These are phyloP conservation scores for Rhynchonycteris naso DNA, from an alignment of 2,797 vertebrate genomes.

Conservation along the genomic window DNA sequence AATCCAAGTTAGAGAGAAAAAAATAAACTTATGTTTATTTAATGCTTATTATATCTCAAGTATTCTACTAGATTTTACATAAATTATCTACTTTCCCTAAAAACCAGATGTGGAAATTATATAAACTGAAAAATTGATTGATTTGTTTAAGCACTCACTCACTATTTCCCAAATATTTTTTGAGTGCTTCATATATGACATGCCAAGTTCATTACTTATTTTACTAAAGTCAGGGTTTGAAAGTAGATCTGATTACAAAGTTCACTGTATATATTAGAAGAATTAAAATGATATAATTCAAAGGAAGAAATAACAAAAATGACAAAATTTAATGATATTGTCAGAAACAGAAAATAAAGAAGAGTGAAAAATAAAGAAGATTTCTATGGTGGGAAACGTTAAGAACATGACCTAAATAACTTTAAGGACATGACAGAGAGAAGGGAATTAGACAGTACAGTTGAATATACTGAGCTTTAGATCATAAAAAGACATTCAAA, in stretches of 20 bases:
- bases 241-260: constrained; percentile 31
- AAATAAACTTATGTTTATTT: not conserved
- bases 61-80: constrained; percentile 12
- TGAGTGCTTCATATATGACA: not conserved
- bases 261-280: not conserved
- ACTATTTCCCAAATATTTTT: constrained; percentile 37
- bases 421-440: not conserved
- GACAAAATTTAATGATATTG: constrained; percentile 13
- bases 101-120: not conserved
- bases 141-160: not conserved
- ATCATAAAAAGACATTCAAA: constrained; percentile 40
- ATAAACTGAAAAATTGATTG: not conserved
- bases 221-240: not conserved
- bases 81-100: constrained; percentile 37
- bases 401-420: not conserved
- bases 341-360: constrained; percentile 30
- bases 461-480: not conserved
- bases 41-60: not conserved
- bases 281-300: constrained; percentile 36
- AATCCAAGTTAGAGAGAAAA: not conserved
- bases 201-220: not conserved
- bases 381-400: not conserved
- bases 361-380: not conserved
- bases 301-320: constrained; percentile 39
- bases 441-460: not conserved